Conservation (phyloP, 2,797 vertebrate genomes). For the Dromococcyx pavoninus region DNA sequence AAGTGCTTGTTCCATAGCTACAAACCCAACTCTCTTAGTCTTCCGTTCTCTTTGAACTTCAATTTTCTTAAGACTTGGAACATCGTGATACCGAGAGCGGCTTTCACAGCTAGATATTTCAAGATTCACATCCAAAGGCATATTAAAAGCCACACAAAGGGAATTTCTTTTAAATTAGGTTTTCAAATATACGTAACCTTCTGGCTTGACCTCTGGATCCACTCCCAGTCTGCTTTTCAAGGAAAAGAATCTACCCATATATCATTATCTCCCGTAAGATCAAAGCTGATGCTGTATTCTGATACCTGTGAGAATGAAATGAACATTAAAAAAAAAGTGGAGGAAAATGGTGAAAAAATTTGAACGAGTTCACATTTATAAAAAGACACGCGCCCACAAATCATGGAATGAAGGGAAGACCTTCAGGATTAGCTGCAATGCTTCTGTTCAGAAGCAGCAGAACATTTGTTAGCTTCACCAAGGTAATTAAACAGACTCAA, state of each 20-base stretch:
- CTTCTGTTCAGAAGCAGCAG: background rate
- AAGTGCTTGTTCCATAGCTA: background rate
- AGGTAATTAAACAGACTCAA: conserved; percentile 54
- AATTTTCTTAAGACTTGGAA: background rate
- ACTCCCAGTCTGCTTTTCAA: conserved; percentile 37
- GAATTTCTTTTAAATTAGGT: conserved; percentile 18
- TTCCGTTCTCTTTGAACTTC: conserved; percentile 48
- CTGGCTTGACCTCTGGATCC: conserved; percentile 18
- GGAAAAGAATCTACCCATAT: conserved; percentile 35
- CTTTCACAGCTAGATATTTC: background rate
- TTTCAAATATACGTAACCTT: conserved; percentile 53
- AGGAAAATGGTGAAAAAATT: conserved; percentile 16
- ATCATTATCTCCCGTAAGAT: background rate
- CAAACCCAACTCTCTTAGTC: background rate
- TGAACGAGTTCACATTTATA: conserved; percentile 37
- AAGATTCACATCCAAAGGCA: conserved; percentile 6
- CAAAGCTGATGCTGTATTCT: conserved; percentile 33
- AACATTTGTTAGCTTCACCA: background rate
- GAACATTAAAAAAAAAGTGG: background rate
- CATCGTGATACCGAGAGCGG: background rate
- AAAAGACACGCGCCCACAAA: conserved; percentile 11
- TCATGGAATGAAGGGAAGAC: background rate
- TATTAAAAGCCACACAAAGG: conserved; percentile 15
- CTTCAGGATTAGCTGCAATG: conserved; percentile 10
- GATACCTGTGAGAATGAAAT: conserved; percentile 15